Conservation (phyloP, 1,140 invertebrate genomes). For the Caerostris extrusa region DNA sequence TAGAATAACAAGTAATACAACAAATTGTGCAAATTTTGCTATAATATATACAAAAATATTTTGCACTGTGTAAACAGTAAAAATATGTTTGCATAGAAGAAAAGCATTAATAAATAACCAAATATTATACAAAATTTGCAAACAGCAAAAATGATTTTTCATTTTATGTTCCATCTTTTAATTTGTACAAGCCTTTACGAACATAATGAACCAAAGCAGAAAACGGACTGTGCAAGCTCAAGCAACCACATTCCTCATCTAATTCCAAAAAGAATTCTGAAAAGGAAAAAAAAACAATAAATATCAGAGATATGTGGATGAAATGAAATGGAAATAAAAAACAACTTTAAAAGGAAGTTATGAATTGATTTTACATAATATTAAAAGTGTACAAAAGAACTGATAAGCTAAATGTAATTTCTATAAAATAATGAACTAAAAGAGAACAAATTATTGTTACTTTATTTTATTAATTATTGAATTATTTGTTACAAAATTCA, state of each 20-base stretch:
- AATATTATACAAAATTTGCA: constrained; percentile 34
- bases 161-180: constrained; percentile 81
- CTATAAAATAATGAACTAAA: too few species aligned
- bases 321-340: not conserved
- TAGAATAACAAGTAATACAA: constrained; percentile 8
- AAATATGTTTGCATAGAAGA: not conserved
- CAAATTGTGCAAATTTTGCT: not conserved
- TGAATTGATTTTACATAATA: too few species aligned
- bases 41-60: constrained; percentile 23
- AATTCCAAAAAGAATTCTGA: constrained; percentile 90
- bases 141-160: not conserved
- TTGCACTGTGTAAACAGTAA: not conserved
- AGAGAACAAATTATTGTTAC: too few species aligned
- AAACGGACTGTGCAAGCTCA: constrained; percentile 89
- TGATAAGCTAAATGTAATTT: too few species aligned
- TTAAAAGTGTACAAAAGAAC: too few species aligned
- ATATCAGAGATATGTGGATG: constrained; percentile 65
- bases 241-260: constrained; percentile 87
- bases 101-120: constrained; percentile 30
- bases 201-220: constrained; percentile 89
- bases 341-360: not conserved
- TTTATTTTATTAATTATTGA: too few species aligned
- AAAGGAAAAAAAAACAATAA: constrained; percentile 79
- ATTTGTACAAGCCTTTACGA: constrained; percentile 86
- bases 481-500: too few species aligned